Conservation (phyloP, 2,797 vertebrate species). For the Coreius guichenoti region DNA sequence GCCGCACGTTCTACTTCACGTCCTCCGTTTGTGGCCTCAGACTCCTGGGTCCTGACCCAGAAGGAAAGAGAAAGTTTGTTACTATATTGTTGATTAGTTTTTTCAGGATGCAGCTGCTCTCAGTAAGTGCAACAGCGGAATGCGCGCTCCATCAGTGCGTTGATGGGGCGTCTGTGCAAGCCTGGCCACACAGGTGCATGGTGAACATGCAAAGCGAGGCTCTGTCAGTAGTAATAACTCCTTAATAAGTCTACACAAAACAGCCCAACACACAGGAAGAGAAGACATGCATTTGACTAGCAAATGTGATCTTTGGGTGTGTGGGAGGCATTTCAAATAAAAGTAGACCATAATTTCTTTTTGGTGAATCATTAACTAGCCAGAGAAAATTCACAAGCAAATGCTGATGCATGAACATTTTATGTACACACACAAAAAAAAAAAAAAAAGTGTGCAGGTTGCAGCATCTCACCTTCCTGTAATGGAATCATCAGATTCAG, state of each 20-base stretch:
- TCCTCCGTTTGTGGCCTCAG: background rate
- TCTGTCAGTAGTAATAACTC: constrained; percentile 34
- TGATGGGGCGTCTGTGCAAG: background rate
- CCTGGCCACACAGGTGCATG: constrained; percentile 46
- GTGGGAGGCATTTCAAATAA: constrained; percentile 29
- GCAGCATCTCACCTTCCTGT: constrained; percentile 66
- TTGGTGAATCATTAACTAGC: constrained; percentile 33
- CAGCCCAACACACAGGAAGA: constrained; percentile 41
- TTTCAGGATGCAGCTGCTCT: constrained; percentile 63
- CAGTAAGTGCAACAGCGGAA: background rate
- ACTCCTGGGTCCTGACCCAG: constrained; percentile 16
- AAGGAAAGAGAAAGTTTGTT: background rate
- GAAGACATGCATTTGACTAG: constrained; percentile 74
- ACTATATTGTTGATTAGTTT: background rate
- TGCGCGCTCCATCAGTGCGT: constrained; percentile 1
- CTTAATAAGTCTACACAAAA: constrained; percentile 29
- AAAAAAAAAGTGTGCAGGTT: background rate
- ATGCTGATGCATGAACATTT: background rate
- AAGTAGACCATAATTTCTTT: constrained; percentile 32
- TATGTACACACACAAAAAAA: background rate
- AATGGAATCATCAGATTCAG: constrained; percentile 51
- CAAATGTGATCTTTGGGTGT: constrained; percentile 72
- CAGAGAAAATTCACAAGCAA: constrained; percentile 24
- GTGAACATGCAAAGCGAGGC: constrained; percentile 53
- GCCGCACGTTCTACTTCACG: constrained; percentile 27